A percentile compares a stretch with the other conserved stretches of the same genome.
Evolutionary conservation across 2,888 invertebrate genomes (phyloP).

Genomic region (Ophion ventricosus): DNA sequence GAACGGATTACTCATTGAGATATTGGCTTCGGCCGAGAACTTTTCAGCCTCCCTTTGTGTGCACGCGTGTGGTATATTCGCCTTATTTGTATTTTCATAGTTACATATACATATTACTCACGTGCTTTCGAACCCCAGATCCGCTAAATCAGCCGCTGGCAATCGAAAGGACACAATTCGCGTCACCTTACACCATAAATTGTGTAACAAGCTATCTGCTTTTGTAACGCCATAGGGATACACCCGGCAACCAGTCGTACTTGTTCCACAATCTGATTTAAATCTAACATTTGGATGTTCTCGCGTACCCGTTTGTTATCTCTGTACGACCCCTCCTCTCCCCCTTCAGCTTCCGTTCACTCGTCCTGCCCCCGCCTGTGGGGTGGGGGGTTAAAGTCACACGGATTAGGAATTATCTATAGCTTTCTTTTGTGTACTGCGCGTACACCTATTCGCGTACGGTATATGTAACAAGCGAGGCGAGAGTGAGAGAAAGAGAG

Average conservation of each 20-base stretch:
- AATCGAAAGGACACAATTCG: neutral
- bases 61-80: neutral
- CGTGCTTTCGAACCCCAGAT: neutral
- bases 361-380: neutral
- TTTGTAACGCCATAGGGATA: slow-evolving; percentile 13
- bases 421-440: slow-evolving; percentile 1
- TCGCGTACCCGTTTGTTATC: slow-evolving; percentile 23
- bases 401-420: slow-evolving; percentile 63
- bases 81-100: too few relatives aligned
- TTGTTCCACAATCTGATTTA: slow-evolving; percentile 47
- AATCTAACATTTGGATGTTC: slow-evolving; percentile 62
- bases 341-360: slow-evolving; percentile 15
- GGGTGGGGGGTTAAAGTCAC: slow-evolving; percentile 38
- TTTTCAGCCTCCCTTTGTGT: neutral
- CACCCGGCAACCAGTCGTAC: slow-evolving; percentile 30
- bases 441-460: slow-evolving; percentile 9
- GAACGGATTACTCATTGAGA: neutral
- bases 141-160: neutral
- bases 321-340: slow-evolving; percentile 31
- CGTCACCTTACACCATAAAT: slow-evolving; percentile 12
- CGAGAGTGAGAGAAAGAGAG: neutral
- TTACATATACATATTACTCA: neutral
- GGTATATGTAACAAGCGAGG: neutral
- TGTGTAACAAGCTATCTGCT: slow-evolving; percentile 7
- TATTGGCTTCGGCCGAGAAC: too few relatives aligned